Evolutionary conservation across 1,140 invertebrate species (phyloP), one percentile per base, ranked within the genome.

Genomic region (Papilio polytes): DNA sequence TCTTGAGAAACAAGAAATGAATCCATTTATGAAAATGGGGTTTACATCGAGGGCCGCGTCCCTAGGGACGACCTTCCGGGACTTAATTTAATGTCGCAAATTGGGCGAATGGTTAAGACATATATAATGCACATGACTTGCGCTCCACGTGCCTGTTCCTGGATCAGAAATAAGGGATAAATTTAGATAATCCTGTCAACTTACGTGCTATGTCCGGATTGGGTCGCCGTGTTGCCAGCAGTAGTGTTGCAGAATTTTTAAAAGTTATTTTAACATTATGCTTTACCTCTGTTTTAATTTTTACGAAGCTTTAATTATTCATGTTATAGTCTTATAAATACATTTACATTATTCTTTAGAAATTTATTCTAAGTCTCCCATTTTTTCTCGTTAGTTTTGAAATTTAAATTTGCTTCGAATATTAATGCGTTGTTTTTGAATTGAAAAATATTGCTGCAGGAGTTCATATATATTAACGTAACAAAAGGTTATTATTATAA

Each of bases 21-120:
- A 72, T 63, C 44, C 51, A 76, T 81, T 84, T 82, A 80, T 51
- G 74, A 76, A 76, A 76, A 76, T 76, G 44, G 44, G 44, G 74
- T 76, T 76, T 26, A 48, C 44, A 76, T 76, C 74, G 74, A 76
- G 74, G 74, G 74, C 48, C 74, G 12, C 41, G 63, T 80, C 83
- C 77, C 83, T 20, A 15, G 83, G 83, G 83, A 82, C 70, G 74
- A 82, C 77, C 74, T 81, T 59, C 77, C 80, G 80, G 51, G 53
- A 84, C 70, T 83, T 85, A 84, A 85, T 85, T 85, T 84, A 82
- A 87, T 87, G 83, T 82, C 82, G 84, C 85, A 86, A 86, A 86
- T 86, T 85, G 87, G 86, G 82, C 81, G 81, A 86, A 80, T 80
- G 83, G 82, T 88, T 88, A 83, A 78, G 86, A 84, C 78, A 83